Conservation (phyloP, 1,140 invertebrate genomes). For the Zaprionus inermis region DNA sequence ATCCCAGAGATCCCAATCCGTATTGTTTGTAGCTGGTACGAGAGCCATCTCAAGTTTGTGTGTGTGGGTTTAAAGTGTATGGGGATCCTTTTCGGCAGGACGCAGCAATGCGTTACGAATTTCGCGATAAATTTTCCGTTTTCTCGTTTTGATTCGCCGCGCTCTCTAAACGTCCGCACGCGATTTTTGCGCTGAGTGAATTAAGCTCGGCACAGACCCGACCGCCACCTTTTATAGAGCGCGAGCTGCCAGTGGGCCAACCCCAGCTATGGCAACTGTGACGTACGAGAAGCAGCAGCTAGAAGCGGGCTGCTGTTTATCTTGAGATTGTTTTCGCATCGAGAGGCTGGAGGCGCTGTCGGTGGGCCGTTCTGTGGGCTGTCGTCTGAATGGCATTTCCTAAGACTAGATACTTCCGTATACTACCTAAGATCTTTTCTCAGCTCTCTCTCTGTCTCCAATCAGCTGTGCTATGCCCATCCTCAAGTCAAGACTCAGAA, state of each 20-base stretch:
- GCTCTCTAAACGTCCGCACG: conserved; percentile 76
- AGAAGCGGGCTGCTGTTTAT: conserved; percentile 60
- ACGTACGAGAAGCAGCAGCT: conserved; percentile 40
- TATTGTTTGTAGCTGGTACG: conserved; percentile 72
- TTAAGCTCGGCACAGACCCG: conserved; percentile 68
- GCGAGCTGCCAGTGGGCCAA: conserved; percentile 49
- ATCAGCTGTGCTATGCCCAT: conserved; percentile 29
- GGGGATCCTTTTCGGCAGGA: conserved; percentile 40
- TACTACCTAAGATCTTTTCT: not conserved
- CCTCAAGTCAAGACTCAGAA: conserved; percentile 12
- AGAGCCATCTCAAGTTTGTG: conserved; percentile 62
- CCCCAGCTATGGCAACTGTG: conserved; percentile 64
- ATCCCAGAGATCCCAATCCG: conserved; percentile 83
- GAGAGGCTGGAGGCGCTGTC: conserved; percentile 41
- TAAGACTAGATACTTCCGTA: conserved; percentile 38
- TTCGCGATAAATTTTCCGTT: conserved; percentile 47
- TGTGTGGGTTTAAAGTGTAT: not conserved
- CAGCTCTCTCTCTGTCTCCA: not conserved
- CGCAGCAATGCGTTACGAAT: conserved; percentile 59
- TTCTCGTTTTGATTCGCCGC: conserved; percentile 46
- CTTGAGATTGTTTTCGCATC: conserved; percentile 50
- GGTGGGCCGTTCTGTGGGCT: conserved; percentile 25
- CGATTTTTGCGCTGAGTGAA: conserved; percentile 79
- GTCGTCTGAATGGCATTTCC: conserved; percentile 46
- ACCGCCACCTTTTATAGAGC: conserved; percentile 75